Conservation (phyloP, 2,797 vertebrate genomes). For the Pseudotriccus pelzelni region DNA sequence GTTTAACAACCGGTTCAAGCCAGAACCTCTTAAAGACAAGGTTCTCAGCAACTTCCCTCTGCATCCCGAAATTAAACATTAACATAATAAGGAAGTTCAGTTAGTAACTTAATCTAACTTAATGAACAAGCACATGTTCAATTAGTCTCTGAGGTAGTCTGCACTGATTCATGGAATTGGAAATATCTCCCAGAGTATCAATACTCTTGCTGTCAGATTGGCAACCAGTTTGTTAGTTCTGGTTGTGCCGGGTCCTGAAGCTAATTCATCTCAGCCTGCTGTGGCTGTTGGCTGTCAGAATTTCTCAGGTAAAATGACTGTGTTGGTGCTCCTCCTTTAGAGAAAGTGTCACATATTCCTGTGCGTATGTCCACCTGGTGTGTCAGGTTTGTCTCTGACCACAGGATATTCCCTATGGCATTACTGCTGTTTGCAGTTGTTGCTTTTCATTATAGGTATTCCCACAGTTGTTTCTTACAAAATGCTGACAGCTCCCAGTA, state of each 20-base stretch:
- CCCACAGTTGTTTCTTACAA: background rate
- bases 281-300: background rate
- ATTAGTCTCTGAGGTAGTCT: conserved; percentile 31
- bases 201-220: conserved; percentile 20
- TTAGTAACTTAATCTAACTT: conserved; percentile 46
- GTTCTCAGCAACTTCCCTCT: conserved; percentile 25
- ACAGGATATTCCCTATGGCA: background rate
- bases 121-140: conserved; percentile 37
- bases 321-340: background rate
- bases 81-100: conserved; percentile 58
- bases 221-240: background rate
- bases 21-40: conserved; percentile 13
- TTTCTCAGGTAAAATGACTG: background rate
- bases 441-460: background rate
- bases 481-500: background rate
- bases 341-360: background rate
- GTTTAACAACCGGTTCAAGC: conserved; percentile 18
- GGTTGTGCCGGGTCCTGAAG: background rate
- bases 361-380: background rate
- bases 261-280: background rate
- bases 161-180: conserved; percentile 23
- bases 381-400: background rate
- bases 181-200: conserved; percentile 47
- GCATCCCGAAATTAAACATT: conserved; percentile 52
- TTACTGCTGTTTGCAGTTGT: background rate